phyloP scores from a whole-genome alignment of 2,797 vertebrate species.

The Uromys caudimaculatus region DNA sequence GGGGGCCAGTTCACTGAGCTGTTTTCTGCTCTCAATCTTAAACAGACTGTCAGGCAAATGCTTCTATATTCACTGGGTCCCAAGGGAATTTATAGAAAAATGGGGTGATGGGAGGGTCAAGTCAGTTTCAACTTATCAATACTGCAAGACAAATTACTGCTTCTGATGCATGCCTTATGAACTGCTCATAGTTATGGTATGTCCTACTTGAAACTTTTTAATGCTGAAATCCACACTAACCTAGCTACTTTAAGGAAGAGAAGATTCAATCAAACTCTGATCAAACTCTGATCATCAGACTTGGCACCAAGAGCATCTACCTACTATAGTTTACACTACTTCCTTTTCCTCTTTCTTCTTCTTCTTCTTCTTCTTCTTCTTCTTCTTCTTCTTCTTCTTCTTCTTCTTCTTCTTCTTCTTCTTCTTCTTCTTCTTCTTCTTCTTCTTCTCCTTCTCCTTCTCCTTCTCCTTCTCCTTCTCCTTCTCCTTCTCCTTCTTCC shows the following conservation, averaged over 20 bases:
- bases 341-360: background rate
- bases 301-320: background rate
- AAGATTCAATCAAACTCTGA: background rate
- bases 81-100: conserved; percentile 24
- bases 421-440: background rate
- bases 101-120: conserved; percentile 7
- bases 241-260: conserved; percentile 3
- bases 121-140: conserved; percentile 16
- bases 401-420: background rate
- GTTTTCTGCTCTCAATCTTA: conserved; percentile 64
- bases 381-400: background rate
- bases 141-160: conserved; percentile 21
- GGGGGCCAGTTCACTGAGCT: conserved; percentile 57
- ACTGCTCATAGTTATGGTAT: background rate
- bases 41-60: conserved; percentile 59
- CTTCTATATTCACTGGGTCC: conserved; percentile 1
- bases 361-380: background rate
- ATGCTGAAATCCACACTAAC: background rate
- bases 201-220: conserved; percentile 18
- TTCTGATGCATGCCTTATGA: conserved; percentile 11
- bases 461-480: background rate
- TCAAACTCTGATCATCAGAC: background rate
- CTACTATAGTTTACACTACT: no score
- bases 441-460: background rate
- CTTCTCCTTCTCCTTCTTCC: background rate